phyloP scores from a whole-genome alignment of 2,888 invertebrate genomes.

The Perithous albicinctus region DNA sequence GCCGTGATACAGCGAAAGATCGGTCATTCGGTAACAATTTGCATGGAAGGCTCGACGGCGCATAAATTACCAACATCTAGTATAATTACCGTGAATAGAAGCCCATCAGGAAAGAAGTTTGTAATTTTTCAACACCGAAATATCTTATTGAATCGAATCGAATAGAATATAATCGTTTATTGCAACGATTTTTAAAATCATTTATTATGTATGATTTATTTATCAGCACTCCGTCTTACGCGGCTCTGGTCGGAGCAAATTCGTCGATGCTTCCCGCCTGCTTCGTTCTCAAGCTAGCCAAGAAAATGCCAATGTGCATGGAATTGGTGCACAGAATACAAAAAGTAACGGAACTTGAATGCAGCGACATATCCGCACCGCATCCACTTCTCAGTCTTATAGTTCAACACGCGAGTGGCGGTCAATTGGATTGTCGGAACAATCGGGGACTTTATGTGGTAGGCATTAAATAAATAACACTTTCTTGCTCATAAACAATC shows the following conservation, averaged over 20 bases:
- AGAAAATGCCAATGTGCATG: slow-evolving; percentile 94
- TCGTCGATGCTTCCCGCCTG: slow-evolving; percentile 96
- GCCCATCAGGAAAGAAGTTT: slow-evolving; percentile 91
- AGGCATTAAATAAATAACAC: slow-evolving; percentile 81
- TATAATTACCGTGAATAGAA: slow-evolving; percentile 89
- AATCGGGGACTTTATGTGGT: slow-evolving; percentile 94
- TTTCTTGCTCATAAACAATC: not conserved
- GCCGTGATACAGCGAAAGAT: slow-evolving; percentile 89
- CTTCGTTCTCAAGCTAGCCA: slow-evolving; percentile 93
- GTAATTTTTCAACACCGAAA: not conserved
- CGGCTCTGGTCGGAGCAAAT: slow-evolving; percentile 92
- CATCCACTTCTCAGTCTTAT: slow-evolving; percentile 92
- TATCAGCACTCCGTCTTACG: slow-evolving; percentile 91
- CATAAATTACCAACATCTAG: slow-evolving; percentile 93
- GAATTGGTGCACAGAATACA: slow-evolving; percentile 90
- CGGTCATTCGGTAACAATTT: slow-evolving; percentile 95
- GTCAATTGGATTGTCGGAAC: slow-evolving; percentile 90
- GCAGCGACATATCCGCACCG: slow-evolving; percentile 86
- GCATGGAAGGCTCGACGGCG: slow-evolving; percentile 94
- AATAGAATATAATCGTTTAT: slow-evolving; percentile 55
- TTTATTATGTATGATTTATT: not conserved
- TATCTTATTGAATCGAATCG: not conserved
- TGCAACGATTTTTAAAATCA: no score
- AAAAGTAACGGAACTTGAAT: slow-evolving; percentile 87
- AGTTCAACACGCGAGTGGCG: slow-evolving; percentile 91